phyloP scores from a whole-genome alignment of 2,113 vertebrate genomes.

The Bubo scandiacus region DNA sequence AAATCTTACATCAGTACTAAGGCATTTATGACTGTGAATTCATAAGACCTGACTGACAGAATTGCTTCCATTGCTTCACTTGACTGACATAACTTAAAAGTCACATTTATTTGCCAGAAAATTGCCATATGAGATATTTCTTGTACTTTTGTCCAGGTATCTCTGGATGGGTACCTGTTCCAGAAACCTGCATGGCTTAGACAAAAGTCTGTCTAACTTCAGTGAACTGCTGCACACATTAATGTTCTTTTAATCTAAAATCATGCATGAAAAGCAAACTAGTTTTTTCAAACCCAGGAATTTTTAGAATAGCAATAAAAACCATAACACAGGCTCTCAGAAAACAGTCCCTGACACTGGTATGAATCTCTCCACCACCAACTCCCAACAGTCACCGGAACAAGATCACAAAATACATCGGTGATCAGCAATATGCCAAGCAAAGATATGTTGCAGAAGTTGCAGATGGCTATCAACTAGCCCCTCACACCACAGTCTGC shows the following conservation, averaged over 20 bases:
- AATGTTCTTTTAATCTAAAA: background rate
- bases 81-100: background rate
- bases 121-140: background rate
- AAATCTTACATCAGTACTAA: background rate
- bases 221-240: fast-evolving
- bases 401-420: background rate
- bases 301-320: background rate
- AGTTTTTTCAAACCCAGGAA: background rate
- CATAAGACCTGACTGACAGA: background rate
- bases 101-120: background rate
- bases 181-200: background rate
- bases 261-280: background rate
- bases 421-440: background rate
- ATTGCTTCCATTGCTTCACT: background rate
- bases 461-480: background rate
- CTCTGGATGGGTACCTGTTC: background rate
- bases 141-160: background rate
- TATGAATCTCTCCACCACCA: background rate
- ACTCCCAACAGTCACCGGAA: background rate
- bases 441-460: background rate
- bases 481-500: background rate
- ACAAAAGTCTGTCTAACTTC: background rate
- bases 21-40: conserved; percentile 14
- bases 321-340: background rate
- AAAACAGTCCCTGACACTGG: background rate